Base-by-base conservation (phyloP, 2,888 invertebrate genomes). In the Eupsilia transversa region DNA sequence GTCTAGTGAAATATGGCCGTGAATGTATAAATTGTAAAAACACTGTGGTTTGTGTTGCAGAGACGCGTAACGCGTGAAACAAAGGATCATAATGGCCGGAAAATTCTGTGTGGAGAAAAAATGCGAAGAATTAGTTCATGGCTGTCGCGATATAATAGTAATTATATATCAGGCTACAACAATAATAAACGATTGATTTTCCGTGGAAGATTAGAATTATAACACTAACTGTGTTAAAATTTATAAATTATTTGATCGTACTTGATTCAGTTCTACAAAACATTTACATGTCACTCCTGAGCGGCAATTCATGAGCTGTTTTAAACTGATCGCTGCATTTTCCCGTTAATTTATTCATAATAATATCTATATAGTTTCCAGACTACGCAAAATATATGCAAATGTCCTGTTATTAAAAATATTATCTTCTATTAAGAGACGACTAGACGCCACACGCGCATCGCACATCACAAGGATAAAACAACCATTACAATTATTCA, bases 1-100 rank as follows among this genome's bases (percentile, higher is more conserved):
- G 65, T 73, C 88, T 85, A 80, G 87, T 87, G 85, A 89, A 90
- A 91, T 91, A 87, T 88, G 74, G 56, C 87, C 88, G 87, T 89
- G 84, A 87, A 74, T 20, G 74, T 84, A 77, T 87, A 38, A 59
- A n/a, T n/a, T n/a, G n/a, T n/a, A n/a, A n/a, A n/a, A n/a, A 57
- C 60, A n/a, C 73, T 79, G 59, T 79, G 57, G 46, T 69, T 83
- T 67, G 70, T 75, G 52, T 43, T 77, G 56, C 59, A 30, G 20
- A 77, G 14, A 56, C n/a, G 43, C 75, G 61, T 82, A 60, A 76
- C 54, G 38, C 23, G 46, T 54, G 4, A 43, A 56, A 80, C 78
- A 86, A 80, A 86, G 27, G n/a, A 17, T 14, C 20, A 56, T n/a
- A 56, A 61, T 68, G 52, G 56, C 56, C 64, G 61, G 56, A 38